phyloP scores from a whole-genome alignment of 2,113 vertebrate species.

The Urocitellus parryii region DNA sequence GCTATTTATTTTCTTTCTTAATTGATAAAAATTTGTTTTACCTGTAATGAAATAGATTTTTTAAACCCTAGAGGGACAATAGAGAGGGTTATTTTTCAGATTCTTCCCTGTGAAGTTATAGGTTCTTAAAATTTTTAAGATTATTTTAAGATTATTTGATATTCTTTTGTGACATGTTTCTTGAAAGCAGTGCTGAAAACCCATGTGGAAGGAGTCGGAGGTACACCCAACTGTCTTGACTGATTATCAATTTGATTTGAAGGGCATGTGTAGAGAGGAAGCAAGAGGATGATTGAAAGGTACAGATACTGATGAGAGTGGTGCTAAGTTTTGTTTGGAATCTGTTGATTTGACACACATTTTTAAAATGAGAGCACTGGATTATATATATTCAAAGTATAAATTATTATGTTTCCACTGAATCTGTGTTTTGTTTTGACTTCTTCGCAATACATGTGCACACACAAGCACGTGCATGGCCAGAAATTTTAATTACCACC shows the following conservation, averaged over 20 bases:
- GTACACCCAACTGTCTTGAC: background rate
- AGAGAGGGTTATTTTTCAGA: background rate
- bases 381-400: background rate
- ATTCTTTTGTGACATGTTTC: background rate
- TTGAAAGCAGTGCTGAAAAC: background rate
- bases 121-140: background rate
- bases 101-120: background rate
- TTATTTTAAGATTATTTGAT: conserved; percentile 14
- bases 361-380: background rate
- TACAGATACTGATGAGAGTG: background rate
- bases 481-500: background rate
- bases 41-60: background rate
- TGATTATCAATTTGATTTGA: background rate
- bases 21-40: background rate
- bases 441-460: too few relatives aligned
- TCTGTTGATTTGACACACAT: background rate
- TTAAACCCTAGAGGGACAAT: too few relatives aligned
- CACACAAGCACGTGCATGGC: background rate
- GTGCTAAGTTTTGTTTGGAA: background rate
- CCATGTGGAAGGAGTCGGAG: background rate
- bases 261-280: too few relatives aligned
- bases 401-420: background rate
- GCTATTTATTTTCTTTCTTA: background rate
- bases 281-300: background rate
- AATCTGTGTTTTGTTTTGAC: background rate